Evolutionary conservation across 2,888 invertebrate genomes (phyloP), one percentile per base, ranked within the genome.

Genomic region (Perithous albicinctus): DNA sequence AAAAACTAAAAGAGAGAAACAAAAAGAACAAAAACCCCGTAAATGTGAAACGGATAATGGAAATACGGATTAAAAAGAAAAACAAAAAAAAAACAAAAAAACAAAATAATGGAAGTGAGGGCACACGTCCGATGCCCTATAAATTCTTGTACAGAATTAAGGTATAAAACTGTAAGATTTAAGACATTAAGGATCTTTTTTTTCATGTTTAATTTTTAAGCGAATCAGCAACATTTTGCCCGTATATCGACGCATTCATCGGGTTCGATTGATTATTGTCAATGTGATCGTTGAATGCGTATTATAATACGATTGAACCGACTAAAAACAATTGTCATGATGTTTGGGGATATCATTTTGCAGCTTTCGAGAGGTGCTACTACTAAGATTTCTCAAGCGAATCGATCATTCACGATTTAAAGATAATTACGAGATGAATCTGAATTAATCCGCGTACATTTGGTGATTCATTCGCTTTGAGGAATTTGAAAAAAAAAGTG

Each of bases 131-230:
- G 82, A 82, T 64, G 67, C 84, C 83, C 80, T 83, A 85, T 84
- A 78, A 86, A 89, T 87, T 89, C 89, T 90, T 88, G 87, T 88
- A 88, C 89, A 89, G 89, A 89, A 86, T 89, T 87, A 84, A 89
- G 77, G 83, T 85, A 85, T 85, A 85, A 86, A 85, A 84, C 82
- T 84, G 83, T 88, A 88, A 89, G 87, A 87, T 88, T 89, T 87
- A 88, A 78, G 78, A 87, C 85, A 84, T 88, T 82, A 78, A 78
- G 78, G 29, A 78, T 51, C 35, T 35, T 51, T 73, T 59, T 63
- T 41, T 63, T 63, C 15, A 5, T 32, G 15, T n/a, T 29, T 59
- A 20, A 35, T 48, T 46, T 38, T 54, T 64, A 63, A 74, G 51
- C 35, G 59, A 26, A 74, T 54, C 54, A 35, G 74, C 23, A 41